Evolutionary conservation across 2,113 vertebrate genomes (phyloP).

Genomic region (Nansenia antarctica): DNA sequence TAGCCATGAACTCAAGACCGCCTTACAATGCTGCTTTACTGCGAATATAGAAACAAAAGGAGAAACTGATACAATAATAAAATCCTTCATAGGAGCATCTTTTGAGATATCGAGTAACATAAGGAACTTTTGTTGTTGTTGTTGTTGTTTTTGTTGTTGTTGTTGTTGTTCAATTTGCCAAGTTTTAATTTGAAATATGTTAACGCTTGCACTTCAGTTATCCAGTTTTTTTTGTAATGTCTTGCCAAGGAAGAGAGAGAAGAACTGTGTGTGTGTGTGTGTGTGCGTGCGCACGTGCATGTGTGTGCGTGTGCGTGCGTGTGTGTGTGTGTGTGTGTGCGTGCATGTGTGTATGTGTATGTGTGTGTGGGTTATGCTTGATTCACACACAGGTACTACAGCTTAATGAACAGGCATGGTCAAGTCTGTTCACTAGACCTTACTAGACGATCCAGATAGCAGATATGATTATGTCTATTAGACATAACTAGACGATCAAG

Average conservation of each 20-base stretch:
- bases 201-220: slow-evolving; percentile 68
- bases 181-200: slow-evolving; percentile 58
- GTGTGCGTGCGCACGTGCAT: not conserved
- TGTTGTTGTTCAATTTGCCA: slow-evolving; percentile 25
- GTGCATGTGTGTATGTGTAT: not conserved
- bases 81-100: slow-evolving; percentile 51
- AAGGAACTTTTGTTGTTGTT: slow-evolving; percentile 27
- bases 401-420: slow-evolving; percentile 44
- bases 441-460: slow-evolving; percentile 36
- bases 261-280: slow-evolving; percentile 7
- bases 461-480: slow-evolving; percentile 19
- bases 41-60: slow-evolving; percentile 45
- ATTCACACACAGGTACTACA: slow-evolving; percentile 63
- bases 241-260: slow-evolving; percentile 58
- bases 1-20: slow-evolving; percentile 35
- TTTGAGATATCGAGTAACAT: slow-evolving; percentile 50
- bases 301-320: not conserved
- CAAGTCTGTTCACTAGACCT: slow-evolving; percentile 26
- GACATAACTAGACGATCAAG: slow-evolving; percentile 35
- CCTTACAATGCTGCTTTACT: slow-evolving; percentile 62
- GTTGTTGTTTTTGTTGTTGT: slow-evolving; percentile 19
- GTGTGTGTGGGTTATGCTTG: slow-evolving; percentile 59
- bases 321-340: not conserved
- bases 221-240: slow-evolving; percentile 50
- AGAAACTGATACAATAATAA: slow-evolving; percentile 30